These are phyloP conservation scores for Plutella xylostella DNA, from an alignment of 2,888 invertebrate genomes.

Conservation along the genomic window DNA sequence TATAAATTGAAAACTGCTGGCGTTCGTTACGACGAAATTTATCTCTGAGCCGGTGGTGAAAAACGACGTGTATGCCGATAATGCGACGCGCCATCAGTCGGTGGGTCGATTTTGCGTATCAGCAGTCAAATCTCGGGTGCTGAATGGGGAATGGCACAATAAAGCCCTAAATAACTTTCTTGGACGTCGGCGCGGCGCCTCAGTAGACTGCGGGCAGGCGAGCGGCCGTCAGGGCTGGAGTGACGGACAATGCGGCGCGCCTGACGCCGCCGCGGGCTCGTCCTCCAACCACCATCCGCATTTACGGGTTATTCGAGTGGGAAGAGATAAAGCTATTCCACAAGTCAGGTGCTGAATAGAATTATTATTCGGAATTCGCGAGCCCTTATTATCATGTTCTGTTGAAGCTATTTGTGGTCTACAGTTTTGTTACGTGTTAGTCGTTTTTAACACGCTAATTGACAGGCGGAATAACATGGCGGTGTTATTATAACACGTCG, in stretches of 20 bases:
- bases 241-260: slow-evolving; percentile 55
- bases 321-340: slow-evolving; percentile 3
- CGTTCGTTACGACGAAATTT: not conserved
- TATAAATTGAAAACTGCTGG: slow-evolving; percentile 20
- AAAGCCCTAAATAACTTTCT: slow-evolving; percentile 59
- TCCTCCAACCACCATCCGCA: slow-evolving; percentile 42
- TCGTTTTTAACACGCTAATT: too few relatives aligned
- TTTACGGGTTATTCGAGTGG: slow-evolving; percentile 31
- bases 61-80: slow-evolving; percentile 1
- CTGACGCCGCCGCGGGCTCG: too few relatives aligned
- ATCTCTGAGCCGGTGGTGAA: not conserved
- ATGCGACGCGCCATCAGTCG: slow-evolving; percentile 58
- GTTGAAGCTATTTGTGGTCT: too few relatives aligned
- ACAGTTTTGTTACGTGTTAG: too few relatives aligned
- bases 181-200: slow-evolving; percentile 58
- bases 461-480: too few relatives aligned
- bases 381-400: too few relatives aligned
- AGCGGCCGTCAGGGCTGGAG: slow-evolving; percentile 34
- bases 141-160: slow-evolving; percentile 53
- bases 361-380: slow-evolving; percentile 3
- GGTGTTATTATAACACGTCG: too few relatives aligned
- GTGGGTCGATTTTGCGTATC: slow-evolving; percentile 39
- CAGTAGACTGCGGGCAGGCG: slow-evolving; percentile 39
- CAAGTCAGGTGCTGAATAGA: not conserved
- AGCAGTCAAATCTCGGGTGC: slow-evolving; percentile 45